Conservation (phyloP, 37 sponge, comb jelly and placozoan species). For the Oopsacas minuta region DNA sequence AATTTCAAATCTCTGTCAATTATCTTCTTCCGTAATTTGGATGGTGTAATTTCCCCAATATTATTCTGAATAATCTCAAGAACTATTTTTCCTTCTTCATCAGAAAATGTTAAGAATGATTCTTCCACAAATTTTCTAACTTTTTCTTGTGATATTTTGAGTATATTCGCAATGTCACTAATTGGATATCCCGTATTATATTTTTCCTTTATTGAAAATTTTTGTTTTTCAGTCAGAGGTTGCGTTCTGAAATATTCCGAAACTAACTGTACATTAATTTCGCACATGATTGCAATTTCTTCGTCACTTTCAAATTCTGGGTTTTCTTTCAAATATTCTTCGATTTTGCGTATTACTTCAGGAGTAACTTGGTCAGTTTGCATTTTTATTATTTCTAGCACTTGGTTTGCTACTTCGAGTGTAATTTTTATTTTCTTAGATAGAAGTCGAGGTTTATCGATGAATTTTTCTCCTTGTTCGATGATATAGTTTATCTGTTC, state of each 20-base stretch:
- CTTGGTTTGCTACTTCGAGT: background rate
- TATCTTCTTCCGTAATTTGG: background rate
- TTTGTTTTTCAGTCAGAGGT: background rate
- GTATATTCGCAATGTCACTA: background rate
- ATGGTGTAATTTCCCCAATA: background rate
- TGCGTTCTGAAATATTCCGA: background rate
- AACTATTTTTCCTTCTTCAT: background rate
- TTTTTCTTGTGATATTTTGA: background rate
- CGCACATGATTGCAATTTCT: background rate
- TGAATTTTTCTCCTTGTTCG: background rate
- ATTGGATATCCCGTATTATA: background rate
- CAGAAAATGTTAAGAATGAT: background rate
- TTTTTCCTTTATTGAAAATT: background rate
- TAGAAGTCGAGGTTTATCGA: background rate
- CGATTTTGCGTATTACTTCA: background rate
- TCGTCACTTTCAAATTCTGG: background rate
- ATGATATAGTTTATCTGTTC: background rate
- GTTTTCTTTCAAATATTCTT: background rate
- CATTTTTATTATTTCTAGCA: background rate
- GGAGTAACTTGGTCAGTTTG: background rate
- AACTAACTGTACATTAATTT: background rate
- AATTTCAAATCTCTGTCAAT: background rate
- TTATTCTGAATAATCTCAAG: background rate
- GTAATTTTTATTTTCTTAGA: background rate
- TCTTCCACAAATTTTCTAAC: background rate